phyloP scores from a whole-genome alignment of 2,113 vertebrate genomes.

The Arizona elegans region DNA sequence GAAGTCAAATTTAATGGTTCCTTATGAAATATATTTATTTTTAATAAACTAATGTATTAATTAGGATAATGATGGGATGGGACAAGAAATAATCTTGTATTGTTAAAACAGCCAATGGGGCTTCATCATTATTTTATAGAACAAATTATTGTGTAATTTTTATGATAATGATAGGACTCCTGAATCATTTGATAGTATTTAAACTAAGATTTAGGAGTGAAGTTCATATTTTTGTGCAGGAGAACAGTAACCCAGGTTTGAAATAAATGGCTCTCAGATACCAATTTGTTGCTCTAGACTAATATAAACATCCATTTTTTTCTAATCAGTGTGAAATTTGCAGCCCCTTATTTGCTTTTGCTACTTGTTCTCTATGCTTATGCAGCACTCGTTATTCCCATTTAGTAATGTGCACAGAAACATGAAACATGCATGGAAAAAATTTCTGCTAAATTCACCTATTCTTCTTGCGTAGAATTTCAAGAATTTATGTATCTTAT shows the following conservation, averaged over 20 bases:
- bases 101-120: neutral
- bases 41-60: neutral
- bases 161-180: constrained; percentile 33
- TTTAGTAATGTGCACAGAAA: constrained; percentile 67
- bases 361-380: constrained; percentile 63
- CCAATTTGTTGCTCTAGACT: constrained; percentile 33
- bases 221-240: constrained; percentile 43
- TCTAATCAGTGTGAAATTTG: constrained; percentile 55
- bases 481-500: constrained; percentile 59
- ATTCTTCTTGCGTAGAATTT: constrained; percentile 61
- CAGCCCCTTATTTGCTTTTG: constrained; percentile 59
- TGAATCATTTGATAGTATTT: constrained; percentile 42
- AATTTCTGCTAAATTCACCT: constrained; percentile 56
- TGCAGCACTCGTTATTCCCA: constrained; percentile 59
- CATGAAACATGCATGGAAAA: constrained; percentile 69
- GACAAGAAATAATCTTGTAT: neutral
- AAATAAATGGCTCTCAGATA: constrained; percentile 6
- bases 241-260: constrained; percentile 29
- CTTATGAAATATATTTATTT: neutral
- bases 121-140: constrained; percentile 41
- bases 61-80: constrained; percentile 9
- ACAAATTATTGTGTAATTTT: constrained; percentile 47
- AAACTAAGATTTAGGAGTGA: constrained; percentile 18
- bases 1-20: neutral
- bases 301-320: constrained; percentile 45